These are phyloP conservation scores for Xenopus laevis DNA, from an alignment of 2,113 vertebrate species.

Conservation along the genomic window DNA sequence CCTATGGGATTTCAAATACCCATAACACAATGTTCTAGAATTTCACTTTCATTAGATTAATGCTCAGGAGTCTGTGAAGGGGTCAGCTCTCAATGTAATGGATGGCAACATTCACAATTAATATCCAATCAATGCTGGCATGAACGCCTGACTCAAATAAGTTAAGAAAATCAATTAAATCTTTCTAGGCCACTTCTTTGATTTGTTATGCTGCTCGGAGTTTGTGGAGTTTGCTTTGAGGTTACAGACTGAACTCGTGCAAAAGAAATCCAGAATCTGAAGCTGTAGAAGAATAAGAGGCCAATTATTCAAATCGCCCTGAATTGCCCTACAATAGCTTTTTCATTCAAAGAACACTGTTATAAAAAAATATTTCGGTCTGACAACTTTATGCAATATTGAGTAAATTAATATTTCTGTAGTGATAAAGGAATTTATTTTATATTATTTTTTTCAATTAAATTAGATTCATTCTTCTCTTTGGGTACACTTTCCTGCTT, in stretches of 20 bases:
- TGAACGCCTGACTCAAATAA: not conserved
- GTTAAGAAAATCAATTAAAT: constrained; percentile 11
- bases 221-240: not conserved
- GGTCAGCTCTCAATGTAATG: not conserved
- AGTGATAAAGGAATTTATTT: too few relatives aligned
- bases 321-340: not conserved
- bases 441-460: too few relatives aligned
- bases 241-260: not conserved
- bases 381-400: not conserved
- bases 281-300: not conserved
- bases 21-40: not conserved
- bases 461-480: too few relatives aligned
- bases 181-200: not conserved
- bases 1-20: not conserved
- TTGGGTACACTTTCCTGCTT: too few relatives aligned
- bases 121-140: constrained; percentile 3
- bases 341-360: too few relatives aligned
- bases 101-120: constrained; percentile 1
- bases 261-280: not conserved
- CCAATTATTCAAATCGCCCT: not conserved
- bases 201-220: not conserved
- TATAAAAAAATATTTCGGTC: not conserved
- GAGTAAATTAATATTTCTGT: not conserved
- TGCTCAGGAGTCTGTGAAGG: not conserved
- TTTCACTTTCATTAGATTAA: constrained; percentile 1